These are phyloP conservation scores for Andrena cerasifolii DNA, from an alignment of 1,140 invertebrate genomes.

Conservation along the genomic window DNA sequence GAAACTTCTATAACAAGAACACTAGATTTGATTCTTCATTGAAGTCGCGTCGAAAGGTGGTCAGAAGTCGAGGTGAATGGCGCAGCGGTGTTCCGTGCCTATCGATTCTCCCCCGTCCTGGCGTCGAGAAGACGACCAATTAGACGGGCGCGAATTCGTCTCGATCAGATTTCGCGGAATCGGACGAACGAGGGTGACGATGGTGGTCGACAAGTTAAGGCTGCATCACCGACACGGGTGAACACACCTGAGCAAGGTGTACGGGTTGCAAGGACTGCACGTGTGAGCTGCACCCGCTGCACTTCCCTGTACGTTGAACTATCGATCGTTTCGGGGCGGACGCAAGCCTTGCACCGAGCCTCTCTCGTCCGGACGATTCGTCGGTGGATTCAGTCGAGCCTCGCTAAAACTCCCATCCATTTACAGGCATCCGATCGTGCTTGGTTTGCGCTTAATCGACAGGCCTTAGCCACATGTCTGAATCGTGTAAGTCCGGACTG, in stretches of 20 bases:
- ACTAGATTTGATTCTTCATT: background rate
- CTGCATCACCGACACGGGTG: conserved; percentile 1
- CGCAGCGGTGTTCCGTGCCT: background rate
- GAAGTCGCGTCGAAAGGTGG: background rate
- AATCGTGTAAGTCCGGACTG: background rate
- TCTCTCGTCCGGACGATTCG: background rate
- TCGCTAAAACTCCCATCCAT: background rate
- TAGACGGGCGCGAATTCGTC: conserved; percentile 5
- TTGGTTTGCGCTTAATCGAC: conserved; percentile 5
- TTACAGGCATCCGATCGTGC: background rate
- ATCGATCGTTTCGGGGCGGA: conserved; percentile 75
- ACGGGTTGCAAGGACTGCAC: conserved; percentile 55
- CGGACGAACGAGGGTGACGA: background rate
- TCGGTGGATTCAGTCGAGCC: background rate
- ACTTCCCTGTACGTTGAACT: conserved; percentile 80
- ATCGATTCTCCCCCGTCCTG: background rate
- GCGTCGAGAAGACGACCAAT: background rate
- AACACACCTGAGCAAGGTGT: conserved; percentile 28
- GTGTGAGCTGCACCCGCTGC: conserved; percentile 63
- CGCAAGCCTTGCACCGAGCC: conserved; percentile 24
- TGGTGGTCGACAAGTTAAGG: background rate
- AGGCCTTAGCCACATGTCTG: background rate
- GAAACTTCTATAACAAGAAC: too few relatives aligned
- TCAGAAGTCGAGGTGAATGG: background rate
- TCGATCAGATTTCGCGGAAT: conserved; percentile 9